Evolutionary conservation across 1,140 invertebrate genomes (phyloP), one percentile per base, ranked within the genome.

Genomic region (Melipona quadrifasciata): DNA sequence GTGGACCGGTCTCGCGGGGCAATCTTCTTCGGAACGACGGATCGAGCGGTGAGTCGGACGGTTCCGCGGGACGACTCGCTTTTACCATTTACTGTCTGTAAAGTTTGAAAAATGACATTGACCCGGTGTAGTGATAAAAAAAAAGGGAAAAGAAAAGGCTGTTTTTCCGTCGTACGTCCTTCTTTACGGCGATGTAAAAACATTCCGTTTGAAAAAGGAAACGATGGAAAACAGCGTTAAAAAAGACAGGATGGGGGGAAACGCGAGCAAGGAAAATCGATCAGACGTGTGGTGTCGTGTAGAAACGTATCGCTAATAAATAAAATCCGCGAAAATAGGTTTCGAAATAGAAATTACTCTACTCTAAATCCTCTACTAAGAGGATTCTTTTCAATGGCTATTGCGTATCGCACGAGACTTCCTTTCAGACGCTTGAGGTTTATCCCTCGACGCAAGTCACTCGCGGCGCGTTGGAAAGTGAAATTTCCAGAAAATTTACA

Each of bases 181-280:
- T 31, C 79, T 84, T 84, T 84, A 84, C 11, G 76, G 21, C 31
- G 34, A 31, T 61, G 72, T 84, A 84, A 84, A 84, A 79, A 71
- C 79, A 84, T 79, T 79, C 6, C 8, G 79, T 84, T 84, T 47
- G 8, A 47, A 47, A 39, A 39, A 84, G 79, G 70, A 34, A 71
- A 84, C 70, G 76, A 84, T 84, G 76, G 76, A 71, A 39, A 77
- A 79, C 67, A 71, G 39, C n/a, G 24, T 19, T 31, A 78, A 47
- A 34, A 14, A 57, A 27, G 19, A 31, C 5, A 24, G 21, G 31
- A 3, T 16, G 2, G 27, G 21, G 10, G 47, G 24, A 58, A 21
- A 31, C 24, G 12, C 53, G 27, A 17, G 65, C 75, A 53, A 68
- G 67, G 67, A 55, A 79, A 79, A 84, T 79, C 75, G 79, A 84